Evolutionary conservation across 2,797 vertebrate genomes (phyloP).

Genomic region (Loris lydekkerianus): DNA sequence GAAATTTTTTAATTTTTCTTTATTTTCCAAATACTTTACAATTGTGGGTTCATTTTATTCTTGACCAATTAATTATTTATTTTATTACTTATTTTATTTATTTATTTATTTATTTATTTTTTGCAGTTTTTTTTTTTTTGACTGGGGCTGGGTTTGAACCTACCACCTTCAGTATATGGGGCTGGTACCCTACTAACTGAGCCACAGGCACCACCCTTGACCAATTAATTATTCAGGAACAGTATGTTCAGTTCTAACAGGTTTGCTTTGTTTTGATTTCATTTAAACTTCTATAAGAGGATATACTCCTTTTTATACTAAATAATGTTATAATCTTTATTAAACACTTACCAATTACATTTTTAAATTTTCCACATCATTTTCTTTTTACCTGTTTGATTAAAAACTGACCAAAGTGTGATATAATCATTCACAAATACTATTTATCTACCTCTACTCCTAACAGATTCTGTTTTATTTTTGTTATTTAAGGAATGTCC

Average conservation of each 20-base stretch:
- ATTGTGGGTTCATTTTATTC: slow-evolving; percentile 12
- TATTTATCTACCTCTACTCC: background rate
- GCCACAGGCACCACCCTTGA: background rate
- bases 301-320: background rate
- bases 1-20: background rate
- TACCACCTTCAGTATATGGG: no score
- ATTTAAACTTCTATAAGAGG: background rate
- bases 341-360: background rate
- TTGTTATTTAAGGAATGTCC: background rate
- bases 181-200: no score
- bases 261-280: background rate
- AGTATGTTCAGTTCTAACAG: background rate
- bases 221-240: background rate
- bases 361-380: background rate
- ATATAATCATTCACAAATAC: background rate
- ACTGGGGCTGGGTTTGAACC: no score
- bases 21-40: background rate
- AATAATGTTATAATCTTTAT: background rate
- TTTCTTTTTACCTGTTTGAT: background rate
- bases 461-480: background rate
- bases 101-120: no score
- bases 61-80: background rate
- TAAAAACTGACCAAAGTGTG: background rate
- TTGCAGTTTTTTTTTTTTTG: no score
- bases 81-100: no score